Percentiles rank a stretch among this genome's conserved stretches.
Conservation (phyloP, 1,140 invertebrate species). For the Lepidurus packardi region DNA sequence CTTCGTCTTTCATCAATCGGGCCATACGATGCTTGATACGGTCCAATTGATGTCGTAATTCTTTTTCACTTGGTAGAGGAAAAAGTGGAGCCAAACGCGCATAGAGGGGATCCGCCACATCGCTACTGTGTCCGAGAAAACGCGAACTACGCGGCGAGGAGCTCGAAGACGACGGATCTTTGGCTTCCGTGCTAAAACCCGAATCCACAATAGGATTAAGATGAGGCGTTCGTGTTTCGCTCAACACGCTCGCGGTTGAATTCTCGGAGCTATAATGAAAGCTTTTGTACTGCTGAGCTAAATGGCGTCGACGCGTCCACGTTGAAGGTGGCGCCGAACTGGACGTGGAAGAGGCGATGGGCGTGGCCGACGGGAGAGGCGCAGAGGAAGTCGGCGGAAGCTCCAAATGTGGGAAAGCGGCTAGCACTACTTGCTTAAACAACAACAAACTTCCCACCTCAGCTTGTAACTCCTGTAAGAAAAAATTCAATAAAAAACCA, state of each 20-base stretch:
- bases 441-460: constrained; percentile 80
- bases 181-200: constrained; percentile 35
- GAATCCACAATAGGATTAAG: constrained; percentile 31
- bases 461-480: constrained; percentile 71
- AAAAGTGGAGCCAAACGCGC: background rate
- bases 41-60: constrained; percentile 33
- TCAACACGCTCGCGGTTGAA: constrained; percentile 26
- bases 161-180: constrained; percentile 24
- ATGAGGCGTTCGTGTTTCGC: background rate
- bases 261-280: constrained; percentile 27
- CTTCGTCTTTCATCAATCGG: constrained; percentile 31
- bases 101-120: background rate
- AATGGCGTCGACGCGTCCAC: constrained; percentile 4
- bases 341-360: constrained; percentile 6
- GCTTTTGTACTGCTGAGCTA: constrained; percentile 15
- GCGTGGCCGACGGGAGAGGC: constrained; percentile 3
- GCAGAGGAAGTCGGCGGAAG: background rate
- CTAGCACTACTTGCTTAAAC: constrained; percentile 83
- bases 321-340: background rate
- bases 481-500: constrained; percentile 24
- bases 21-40: constrained; percentile 30
- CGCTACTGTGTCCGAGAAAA: background rate
- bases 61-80: constrained; percentile 30
- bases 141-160: constrained; percentile 32
- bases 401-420: constrained; percentile 79